phyloP scores from a whole-genome alignment of 1,140 invertebrate genomes.

The Drosophila busckii region DNA sequence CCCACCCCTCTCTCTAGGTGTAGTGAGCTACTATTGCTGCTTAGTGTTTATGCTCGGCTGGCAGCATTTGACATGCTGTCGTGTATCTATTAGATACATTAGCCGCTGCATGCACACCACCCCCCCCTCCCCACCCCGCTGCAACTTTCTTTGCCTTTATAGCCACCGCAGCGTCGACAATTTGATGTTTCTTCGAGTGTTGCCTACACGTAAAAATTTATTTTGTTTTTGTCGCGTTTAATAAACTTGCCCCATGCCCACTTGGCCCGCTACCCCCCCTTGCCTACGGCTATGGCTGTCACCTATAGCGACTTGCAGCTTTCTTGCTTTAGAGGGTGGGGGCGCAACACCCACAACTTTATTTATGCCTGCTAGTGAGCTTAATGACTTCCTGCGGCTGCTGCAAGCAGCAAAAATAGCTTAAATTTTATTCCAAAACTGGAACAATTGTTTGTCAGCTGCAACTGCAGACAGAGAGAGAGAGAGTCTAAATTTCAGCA shows the following conservation, averaged over 20 bases:
- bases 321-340: slow-evolving; percentile 1
- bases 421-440: slow-evolving; percentile 14
- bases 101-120: slow-evolving; percentile 52
- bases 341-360: slow-evolving; percentile 52
- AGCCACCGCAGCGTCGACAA: slow-evolving; percentile 28
- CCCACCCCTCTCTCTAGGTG: not conserved
- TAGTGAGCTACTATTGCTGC: not conserved
- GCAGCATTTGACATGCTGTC: slow-evolving; percentile 60
- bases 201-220: slow-evolving; percentile 64
- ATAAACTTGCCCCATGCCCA: slow-evolving; percentile 55
- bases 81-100: slow-evolving; percentile 76
- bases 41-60: slow-evolving; percentile 37
- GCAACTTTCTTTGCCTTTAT: slow-evolving; percentile 29
- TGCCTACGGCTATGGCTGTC: slow-evolving; percentile 29
- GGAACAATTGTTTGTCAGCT: slow-evolving; percentile 31
- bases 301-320: slow-evolving; percentile 49
- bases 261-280: too few species aligned
- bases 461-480: slow-evolving; percentile 1
- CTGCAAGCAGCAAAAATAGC: slow-evolving; percentile 14
- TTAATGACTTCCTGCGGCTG: slow-evolving; percentile 71
- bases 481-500: too few species aligned
- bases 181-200: slow-evolving; percentile 52
- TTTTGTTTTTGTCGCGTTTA: slow-evolving; percentile 65
- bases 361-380: slow-evolving; percentile 60
- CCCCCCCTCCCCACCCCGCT: not conserved